Evolutionary conservation across 2,113 vertebrate species (phyloP).

Genomic region (Uropsilus gracilis): DNA sequence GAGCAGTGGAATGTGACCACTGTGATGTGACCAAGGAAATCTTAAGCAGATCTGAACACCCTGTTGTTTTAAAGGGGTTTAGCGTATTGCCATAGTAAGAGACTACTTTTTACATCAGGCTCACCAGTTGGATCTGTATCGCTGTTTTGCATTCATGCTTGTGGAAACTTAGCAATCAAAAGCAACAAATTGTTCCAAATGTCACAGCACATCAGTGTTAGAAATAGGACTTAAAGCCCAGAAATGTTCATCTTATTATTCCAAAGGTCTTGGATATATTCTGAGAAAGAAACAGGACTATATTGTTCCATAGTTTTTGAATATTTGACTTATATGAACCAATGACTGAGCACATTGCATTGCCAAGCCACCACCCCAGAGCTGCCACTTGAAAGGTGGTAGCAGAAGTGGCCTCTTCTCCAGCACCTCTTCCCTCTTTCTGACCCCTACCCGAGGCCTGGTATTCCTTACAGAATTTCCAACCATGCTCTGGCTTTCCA

Average conservation of each 20-base stretch:
- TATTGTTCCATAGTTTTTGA: conserved; percentile 54
- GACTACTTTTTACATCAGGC: conserved; percentile 22
- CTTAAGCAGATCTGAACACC: not conserved
- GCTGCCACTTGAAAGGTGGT: not conserved
- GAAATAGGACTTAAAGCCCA: conserved; percentile 70
- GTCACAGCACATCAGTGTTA: conserved; percentile 66
- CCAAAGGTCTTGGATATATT: conserved; percentile 69
- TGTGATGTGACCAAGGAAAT: not conserved
- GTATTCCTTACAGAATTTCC: not conserved
- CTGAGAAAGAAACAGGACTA: conserved; percentile 48
- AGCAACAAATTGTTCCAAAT: conserved; percentile 63
- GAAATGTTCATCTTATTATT: conserved; percentile 71
- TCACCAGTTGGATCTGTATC: conserved; percentile 39
- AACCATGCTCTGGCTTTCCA: not conserved
- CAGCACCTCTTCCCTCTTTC: not conserved
- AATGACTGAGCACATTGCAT: not conserved
- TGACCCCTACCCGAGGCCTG: not conserved
- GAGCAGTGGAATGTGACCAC: conserved; percentile 8
- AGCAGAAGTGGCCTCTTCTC: not conserved
- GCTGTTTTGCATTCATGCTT: conserved; percentile 47
- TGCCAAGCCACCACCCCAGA: not conserved
- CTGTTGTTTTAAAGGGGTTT: conserved; percentile 6
- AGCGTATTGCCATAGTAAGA: not conserved
- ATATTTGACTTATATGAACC: not conserved
- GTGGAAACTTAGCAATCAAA: conserved; percentile 68